phyloP scores from a whole-genome alignment of 2,113 vertebrate genomes.

The Nesoenas mayeri region DNA sequence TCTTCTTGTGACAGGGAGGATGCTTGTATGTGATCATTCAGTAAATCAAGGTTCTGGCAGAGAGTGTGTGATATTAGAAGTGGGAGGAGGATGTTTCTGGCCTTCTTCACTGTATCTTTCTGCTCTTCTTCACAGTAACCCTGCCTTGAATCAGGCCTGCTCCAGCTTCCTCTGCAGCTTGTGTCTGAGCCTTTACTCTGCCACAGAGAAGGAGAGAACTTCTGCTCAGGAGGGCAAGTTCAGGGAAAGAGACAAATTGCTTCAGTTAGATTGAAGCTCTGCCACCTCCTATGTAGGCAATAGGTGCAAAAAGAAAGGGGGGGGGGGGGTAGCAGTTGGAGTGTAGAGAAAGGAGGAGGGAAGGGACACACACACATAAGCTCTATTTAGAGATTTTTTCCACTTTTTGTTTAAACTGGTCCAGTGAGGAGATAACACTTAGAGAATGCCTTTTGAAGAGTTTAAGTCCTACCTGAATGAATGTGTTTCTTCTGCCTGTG shows the following conservation, averaged over 20 bases:
- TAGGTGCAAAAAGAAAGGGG: background rate
- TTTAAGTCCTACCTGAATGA: background rate
- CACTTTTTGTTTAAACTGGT: background rate
- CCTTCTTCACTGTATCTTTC: background rate
- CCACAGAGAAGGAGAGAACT: slow-evolving; percentile 60
- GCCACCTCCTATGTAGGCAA: background rate
- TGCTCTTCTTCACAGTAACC: slow-evolving; percentile 78
- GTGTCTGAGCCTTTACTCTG: slow-evolving; percentile 81
- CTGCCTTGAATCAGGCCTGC: slow-evolving; percentile 85
- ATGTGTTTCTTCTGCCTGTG: background rate
- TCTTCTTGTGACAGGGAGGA: background rate
- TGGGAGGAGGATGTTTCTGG: background rate
- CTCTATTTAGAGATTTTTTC: background rate
- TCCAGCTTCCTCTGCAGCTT: slow-evolving; percentile 86
- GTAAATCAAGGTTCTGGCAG: background rate
- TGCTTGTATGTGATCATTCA: background rate
- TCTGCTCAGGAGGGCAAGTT: slow-evolving; percentile 76
- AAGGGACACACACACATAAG: background rate
- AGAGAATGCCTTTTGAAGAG: background rate
- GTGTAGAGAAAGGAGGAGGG: background rate
- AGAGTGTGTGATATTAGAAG: background rate
- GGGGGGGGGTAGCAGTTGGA: too few relatives aligned
- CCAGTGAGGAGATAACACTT: background rate
- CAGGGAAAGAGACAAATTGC: background rate
- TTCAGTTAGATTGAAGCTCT: background rate